phyloP scores from a whole-genome alignment of 2,888 invertebrate species.

The Seira musarum region DNA sequence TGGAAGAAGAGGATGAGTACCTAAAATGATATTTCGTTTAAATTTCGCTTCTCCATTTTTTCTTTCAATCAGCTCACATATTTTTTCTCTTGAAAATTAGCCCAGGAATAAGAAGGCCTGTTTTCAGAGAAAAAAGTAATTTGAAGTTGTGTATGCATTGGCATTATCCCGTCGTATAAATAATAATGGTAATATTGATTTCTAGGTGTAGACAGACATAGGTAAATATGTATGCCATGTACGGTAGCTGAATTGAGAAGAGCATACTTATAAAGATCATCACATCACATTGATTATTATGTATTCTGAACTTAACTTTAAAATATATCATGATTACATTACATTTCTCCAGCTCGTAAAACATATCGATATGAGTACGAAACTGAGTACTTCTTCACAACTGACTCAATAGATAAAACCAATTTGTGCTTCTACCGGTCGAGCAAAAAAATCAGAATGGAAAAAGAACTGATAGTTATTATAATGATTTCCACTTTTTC shows the following conservation, averaged over 20 bases:
- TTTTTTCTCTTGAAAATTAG: slow-evolving; percentile 35
- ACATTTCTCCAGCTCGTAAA: slow-evolving; percentile 43
- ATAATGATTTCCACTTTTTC: slow-evolving; percentile 47
- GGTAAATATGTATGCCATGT: slow-evolving; percentile 28
- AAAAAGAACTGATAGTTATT: slow-evolving; percentile 34
- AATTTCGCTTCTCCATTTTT: not conserved
- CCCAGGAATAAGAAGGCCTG: slow-evolving; percentile 19
- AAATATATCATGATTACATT: slow-evolving; percentile 57
- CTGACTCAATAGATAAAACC: slow-evolving; percentile 38
- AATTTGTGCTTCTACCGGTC: slow-evolving; percentile 31
- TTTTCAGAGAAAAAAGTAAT: slow-evolving; percentile 20
- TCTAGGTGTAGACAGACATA: slow-evolving; percentile 37
- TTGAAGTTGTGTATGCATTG: slow-evolving; percentile 46
- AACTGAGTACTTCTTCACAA: not conserved
- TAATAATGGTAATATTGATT: slow-evolving; percentile 52
- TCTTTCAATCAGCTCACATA: not conserved
- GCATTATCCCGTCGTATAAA: no score
- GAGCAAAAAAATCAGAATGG: not conserved
- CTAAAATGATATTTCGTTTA: no score
- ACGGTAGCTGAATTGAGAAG: slow-evolving; percentile 39
- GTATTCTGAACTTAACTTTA: slow-evolving; percentile 31
- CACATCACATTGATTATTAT: no score
- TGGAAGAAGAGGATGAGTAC: no score
- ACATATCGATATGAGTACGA: no score
- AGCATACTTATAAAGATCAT: slow-evolving; percentile 30